Evolutionary conservation across 35 echinoderm and acorn worm genomes (phyloP), one percentile per base, ranked within the genome.

Genomic region (Lytechinus variegatus): DNA sequence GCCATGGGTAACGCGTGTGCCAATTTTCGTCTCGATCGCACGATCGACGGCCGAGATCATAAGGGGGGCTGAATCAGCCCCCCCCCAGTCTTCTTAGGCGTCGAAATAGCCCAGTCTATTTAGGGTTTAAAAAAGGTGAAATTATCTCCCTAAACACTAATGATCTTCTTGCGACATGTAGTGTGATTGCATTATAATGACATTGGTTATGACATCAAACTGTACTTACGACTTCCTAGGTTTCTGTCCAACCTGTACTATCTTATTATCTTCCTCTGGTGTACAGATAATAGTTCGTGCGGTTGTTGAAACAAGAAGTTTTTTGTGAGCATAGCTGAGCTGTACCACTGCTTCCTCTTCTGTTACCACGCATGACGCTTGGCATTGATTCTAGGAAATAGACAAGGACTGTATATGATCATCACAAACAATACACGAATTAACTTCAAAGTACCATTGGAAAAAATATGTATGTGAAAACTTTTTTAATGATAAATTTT

Each of bases 181-280:
- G 33, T 44, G 33, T 44, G 33, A 44, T 44, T 44, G 33, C 33
- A 79, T 24, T 79, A 24, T 19, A 8, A 19, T 3, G 66, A 7
- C 66, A 79, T n/a, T n/a, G 61, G 61, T 71, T 71, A 14, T 71
- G 21, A 79, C 66, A 24, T 79, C 21, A 79, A 79, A 6, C 27
- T 90, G 88, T 7, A 91, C 97, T 95, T 79, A 99, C 98, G 89
- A 95, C 96, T 99, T 99, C 95, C 98, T 99, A 44, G 97, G 33
- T 72, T 97, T 94, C 58, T 98, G 97, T n/a, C 98, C 98, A 60
- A 98, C 96, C 95, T 99, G 98, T 33, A 97, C 91, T 33, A 97
- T 91, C 89, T 93, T 97, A 52, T 97, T 96, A 52, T 98, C 95
- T 55, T 99, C 98, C 95, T 96, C 97, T 2, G 98, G 97, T 54